These are phyloP conservation scores for Phataginus tricuspis DNA, from an alignment of 2,797 vertebrate species.

Conservation along the genomic window DNA sequence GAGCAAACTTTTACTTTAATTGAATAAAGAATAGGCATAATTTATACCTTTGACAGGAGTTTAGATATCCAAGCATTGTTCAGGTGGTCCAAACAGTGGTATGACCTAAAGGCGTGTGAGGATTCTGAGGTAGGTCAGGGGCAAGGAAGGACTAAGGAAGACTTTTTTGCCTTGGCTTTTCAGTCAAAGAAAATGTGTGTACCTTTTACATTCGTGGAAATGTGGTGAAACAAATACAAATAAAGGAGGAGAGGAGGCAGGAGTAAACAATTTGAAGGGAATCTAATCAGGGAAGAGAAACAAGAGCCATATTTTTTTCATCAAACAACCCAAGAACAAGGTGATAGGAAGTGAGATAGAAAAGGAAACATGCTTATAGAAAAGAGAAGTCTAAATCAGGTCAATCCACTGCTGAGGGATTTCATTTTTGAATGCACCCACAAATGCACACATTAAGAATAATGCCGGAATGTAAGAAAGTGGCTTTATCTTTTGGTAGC, in stretches of 20 bases:
- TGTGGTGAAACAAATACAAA: not conserved
- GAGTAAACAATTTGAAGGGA: not conserved
- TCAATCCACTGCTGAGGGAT: not conserved
- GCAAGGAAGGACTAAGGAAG: not conserved
- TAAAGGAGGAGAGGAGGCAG: not conserved
- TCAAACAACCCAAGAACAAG: conserved; percentile 30
- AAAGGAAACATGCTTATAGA: conserved; percentile 34
- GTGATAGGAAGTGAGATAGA: conserved; percentile 38
- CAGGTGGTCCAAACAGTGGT: too few species aligned
- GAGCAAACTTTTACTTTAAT: not conserved
- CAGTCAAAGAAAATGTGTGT: not conserved
- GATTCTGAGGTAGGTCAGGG: not conserved
- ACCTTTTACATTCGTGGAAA: not conserved
- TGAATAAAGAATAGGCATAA: not conserved
- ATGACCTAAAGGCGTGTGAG: not conserved
- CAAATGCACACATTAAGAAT: not conserved
- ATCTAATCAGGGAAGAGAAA: not conserved
- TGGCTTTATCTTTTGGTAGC: conserved; percentile 72
- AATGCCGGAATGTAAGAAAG: conserved; percentile 38
- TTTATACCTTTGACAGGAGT: not conserved
- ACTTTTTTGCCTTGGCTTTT: not conserved
- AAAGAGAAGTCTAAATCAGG: not conserved
- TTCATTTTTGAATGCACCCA: too few species aligned
- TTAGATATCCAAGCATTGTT: not conserved
- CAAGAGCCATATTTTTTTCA: not conserved